phyloP scores from a whole-genome alignment of 1,140 invertebrate species.

The Cephus cinctus region DNA sequence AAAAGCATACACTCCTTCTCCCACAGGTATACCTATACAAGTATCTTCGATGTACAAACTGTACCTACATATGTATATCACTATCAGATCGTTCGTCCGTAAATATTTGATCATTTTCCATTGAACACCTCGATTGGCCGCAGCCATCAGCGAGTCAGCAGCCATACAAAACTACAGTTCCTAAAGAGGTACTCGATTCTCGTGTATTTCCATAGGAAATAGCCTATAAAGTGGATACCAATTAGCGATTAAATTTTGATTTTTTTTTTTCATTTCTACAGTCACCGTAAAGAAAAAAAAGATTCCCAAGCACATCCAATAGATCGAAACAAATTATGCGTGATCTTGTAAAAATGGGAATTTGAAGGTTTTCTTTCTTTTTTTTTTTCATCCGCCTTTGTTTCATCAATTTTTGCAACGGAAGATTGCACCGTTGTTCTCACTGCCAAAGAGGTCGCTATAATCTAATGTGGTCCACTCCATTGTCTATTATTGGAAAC shows the following conservation, averaged over 20 bases:
- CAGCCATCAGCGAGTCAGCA: no score
- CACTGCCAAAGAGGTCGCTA: constrained; percentile 42
- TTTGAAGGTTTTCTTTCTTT: neutral
- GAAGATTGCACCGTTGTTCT: constrained; percentile 40
- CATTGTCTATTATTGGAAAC: constrained; percentile 41
- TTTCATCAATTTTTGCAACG: constrained; percentile 47
- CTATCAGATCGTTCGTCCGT: no score
- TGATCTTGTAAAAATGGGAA: neutral
- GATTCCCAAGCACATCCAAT: neutral
- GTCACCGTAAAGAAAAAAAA: neutral
- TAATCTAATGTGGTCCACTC: constrained; percentile 46
- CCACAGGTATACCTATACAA: no score
- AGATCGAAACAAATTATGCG: neutral
- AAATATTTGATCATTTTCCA: no score
- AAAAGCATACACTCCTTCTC: no score
- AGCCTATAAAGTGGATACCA: neutral
- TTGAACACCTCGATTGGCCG: no score
- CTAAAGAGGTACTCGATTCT: neutral
- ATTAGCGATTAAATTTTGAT: no score
- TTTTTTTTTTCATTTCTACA: no score
- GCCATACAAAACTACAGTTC: no score
- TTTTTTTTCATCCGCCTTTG: neutral
- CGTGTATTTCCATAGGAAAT: neutral
- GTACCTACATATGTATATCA: no score
- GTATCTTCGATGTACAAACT: no score